These are phyloP conservation scores for Calliopum simillimum DNA, from an alignment of 2,888 invertebrate species.

Conservation along the genomic window DNA sequence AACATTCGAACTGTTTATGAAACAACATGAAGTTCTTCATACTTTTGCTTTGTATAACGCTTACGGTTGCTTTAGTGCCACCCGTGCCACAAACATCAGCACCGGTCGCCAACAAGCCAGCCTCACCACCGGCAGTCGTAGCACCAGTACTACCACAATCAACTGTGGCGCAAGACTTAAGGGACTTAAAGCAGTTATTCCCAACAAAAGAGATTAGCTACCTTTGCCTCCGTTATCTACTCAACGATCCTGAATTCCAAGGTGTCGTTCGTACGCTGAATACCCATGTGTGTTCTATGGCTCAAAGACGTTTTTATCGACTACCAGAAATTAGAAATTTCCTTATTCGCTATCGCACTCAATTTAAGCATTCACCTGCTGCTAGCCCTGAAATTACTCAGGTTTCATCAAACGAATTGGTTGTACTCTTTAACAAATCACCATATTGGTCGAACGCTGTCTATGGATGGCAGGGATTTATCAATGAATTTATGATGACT, in stretches of 20 bases:
- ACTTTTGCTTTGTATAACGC: neutral
- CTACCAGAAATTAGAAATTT: constrained; percentile 60
- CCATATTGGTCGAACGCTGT: constrained; percentile 54
- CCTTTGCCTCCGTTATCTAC: constrained; percentile 55
- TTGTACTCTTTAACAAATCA: constrained; percentile 51
- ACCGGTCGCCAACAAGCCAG: constrained; percentile 14
- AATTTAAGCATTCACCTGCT: constrained; percentile 48
- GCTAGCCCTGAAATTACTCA: constrained; percentile 42
- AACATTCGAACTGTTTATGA: no score
- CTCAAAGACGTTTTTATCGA: constrained; percentile 51
- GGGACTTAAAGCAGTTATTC: constrained; percentile 38
- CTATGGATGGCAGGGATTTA: constrained; percentile 60
- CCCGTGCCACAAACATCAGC: neutral
- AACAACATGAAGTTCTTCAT: constrained; percentile 16
- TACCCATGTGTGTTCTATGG: constrained; percentile 51
- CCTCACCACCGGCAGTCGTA: neutral
- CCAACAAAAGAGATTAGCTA: constrained; percentile 49
- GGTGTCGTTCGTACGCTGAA: constrained; percentile 57
- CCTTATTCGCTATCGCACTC: constrained; percentile 53
- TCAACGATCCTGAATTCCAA: constrained; percentile 61
- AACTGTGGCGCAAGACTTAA: constrained; percentile 43
- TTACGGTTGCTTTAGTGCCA: constrained; percentile 2
- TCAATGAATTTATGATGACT: constrained; percentile 56
- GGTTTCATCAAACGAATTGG: constrained; percentile 51
- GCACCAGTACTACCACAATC: constrained; percentile 30